These are phyloP conservation scores for Noctua janthina DNA, from an alignment of 2,888 invertebrate species.

Conservation along the genomic window DNA sequence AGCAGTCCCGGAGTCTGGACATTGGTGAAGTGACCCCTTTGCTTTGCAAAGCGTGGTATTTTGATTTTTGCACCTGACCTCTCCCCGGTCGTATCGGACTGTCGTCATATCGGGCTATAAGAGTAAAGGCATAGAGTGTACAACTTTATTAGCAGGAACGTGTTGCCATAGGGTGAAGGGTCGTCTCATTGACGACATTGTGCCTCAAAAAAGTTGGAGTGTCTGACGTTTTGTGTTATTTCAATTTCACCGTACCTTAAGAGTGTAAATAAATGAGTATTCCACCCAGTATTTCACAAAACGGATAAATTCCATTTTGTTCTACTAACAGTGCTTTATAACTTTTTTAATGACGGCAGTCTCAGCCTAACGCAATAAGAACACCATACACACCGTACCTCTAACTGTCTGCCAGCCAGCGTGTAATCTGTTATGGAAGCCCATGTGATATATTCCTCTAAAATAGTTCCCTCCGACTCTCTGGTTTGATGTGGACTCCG, in stretches of 20 bases:
- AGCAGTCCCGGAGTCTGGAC: neutral
- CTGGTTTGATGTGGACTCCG: neutral
- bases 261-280: neutral
- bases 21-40: neutral
- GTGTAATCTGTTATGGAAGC: constrained; percentile 66
- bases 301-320: neutral
- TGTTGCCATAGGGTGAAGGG: neutral
- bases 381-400: neutral
- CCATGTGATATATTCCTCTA: constrained; percentile 63
- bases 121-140: too few species aligned
- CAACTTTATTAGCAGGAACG: neutral
- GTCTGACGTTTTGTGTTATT: neutral
- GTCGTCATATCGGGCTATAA: neutral
- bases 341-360: neutral
- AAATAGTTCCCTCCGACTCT: constrained; percentile 13
- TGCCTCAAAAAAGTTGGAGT: neutral
- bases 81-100: neutral
- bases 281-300: neutral
- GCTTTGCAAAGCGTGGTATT: too few species aligned
- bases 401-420: constrained; percentile 68
- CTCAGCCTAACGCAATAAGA: neutral
- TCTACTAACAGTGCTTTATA: neutral
- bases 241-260: neutral
- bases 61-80: too few species aligned
- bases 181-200: neutral